Conservation (phyloP, 2,888 invertebrate species). For the Drosophila mercatorum region DNA sequence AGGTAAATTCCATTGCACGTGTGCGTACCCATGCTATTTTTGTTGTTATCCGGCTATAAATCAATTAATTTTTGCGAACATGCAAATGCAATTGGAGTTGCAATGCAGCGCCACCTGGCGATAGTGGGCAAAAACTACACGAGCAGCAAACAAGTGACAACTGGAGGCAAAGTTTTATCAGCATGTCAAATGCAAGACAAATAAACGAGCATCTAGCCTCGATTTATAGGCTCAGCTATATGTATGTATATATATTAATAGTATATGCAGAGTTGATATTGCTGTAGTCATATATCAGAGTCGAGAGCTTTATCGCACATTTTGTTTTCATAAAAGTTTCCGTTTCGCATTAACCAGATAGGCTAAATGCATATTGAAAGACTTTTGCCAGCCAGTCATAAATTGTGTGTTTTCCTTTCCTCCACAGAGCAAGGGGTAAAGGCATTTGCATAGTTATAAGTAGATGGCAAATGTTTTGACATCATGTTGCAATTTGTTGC, state of each 20-base stretch:
- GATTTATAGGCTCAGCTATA: conserved; percentile 55
- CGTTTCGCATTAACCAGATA: conserved; percentile 61
- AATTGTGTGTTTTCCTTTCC: conserved; percentile 53
- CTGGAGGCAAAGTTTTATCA: conserved; percentile 38
- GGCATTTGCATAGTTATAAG: conserved; percentile 69
- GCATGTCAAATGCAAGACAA: conserved; percentile 14
- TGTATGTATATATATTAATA: conserved; percentile 21
- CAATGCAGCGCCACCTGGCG: conserved; percentile 36
- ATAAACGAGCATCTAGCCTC: conserved; percentile 30
- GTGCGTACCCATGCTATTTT: conserved; percentile 27
- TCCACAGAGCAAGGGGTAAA: conserved; percentile 27
- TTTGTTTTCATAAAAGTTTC: conserved; percentile 67
- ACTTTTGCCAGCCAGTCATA: conserved; percentile 47
- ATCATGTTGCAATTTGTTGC: conserved; percentile 36
- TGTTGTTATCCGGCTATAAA: conserved; percentile 68
- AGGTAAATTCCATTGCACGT: conserved; percentile 59
- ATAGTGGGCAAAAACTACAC: conserved; percentile 28
- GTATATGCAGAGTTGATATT: neutral
- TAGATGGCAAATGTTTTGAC: conserved; percentile 72
- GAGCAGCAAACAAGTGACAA: conserved; percentile 40
- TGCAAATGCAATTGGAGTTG: conserved; percentile 54
- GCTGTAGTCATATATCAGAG: conserved; percentile 42
- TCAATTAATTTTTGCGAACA: conserved; percentile 70
- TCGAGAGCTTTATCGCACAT: conserved; percentile 39
- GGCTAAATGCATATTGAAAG: conserved; percentile 42